Conservation (phyloP, 2,888 invertebrate genomes). For the Melanostoma scalare region DNA sequence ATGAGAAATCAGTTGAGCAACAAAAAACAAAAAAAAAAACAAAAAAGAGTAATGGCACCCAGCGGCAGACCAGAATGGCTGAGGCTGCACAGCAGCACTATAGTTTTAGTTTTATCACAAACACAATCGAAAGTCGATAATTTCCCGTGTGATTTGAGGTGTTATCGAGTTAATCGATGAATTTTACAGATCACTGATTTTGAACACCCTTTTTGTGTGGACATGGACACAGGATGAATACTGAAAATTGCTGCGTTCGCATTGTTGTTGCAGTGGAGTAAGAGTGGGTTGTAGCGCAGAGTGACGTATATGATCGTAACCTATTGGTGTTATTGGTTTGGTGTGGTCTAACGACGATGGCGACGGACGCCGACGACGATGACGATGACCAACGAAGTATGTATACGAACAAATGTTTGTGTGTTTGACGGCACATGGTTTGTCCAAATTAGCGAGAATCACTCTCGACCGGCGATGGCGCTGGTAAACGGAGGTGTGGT, state of each 20-base stretch:
- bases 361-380: not conserved
- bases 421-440: conserved; percentile 23
- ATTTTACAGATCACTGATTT: conserved; percentile 66
- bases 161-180: conserved; percentile 71
- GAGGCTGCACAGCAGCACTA: conserved; percentile 1
- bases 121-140: conserved; percentile 32
- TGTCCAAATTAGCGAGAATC: conserved; percentile 58
- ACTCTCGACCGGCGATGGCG: not conserved
- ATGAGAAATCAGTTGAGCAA: not conserved
- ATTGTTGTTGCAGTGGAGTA: conserved; percentile 14
- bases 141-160: conserved; percentile 66
- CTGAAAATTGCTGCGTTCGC: conserved; percentile 10
- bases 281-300: not conserved
- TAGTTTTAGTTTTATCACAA: conserved; percentile 25
- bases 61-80: not conserved
- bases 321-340: not conserved
- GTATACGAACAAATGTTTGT: conserved; percentile 6
- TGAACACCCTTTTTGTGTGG: conserved; percentile 14
- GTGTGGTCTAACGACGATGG: conserved; percentile 19
- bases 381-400: no score
- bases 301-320: conserved; percentile 20
- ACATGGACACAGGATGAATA: conserved; percentile 9
- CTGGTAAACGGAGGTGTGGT: conserved; percentile 29
- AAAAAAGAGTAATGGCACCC: conserved; percentile 24
- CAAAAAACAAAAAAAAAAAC: not conserved